A percentile compares a stretch with the other conserved stretches of the same genome.
phyloP scores from a whole-genome alignment of 1,140 invertebrate genomes.

The Watersipora subatra region DNA sequence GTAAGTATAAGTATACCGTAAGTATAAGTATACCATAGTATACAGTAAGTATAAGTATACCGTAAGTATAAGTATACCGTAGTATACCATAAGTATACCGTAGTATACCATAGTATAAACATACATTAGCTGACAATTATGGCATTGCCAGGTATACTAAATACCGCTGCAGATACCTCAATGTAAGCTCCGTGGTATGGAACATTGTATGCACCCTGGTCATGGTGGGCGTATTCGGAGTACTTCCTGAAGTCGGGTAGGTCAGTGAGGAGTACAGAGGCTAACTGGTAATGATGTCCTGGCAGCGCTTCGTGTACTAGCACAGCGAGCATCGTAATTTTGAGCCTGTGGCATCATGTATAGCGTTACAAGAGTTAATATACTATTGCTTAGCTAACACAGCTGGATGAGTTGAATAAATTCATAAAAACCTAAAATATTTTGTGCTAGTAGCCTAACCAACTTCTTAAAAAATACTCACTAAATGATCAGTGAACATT shows the following conservation, averaged over 20 bases:
- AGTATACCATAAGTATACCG: background rate
- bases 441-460: background rate
- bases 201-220: conserved; percentile 33
- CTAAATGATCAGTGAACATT: background rate
- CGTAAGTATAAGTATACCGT: background rate
- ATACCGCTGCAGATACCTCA: conserved; percentile 22
- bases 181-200: conserved; percentile 36
- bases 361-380: too few relatives aligned
- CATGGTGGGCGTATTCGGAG: conserved; percentile 20
- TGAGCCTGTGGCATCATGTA: too few relatives aligned
- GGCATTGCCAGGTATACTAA: background rate
- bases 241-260: conserved; percentile 26
- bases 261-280: conserved; percentile 12
- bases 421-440: too few relatives aligned
- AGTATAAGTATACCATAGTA: conserved; percentile 5
- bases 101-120: background rate
- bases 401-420: too few relatives aligned
- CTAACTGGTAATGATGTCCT: conserved; percentile 35
- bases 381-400: too few relatives aligned
- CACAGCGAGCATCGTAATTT: conserved; percentile 32
- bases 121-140: background rate
- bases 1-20: background rate
- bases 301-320: conserved; percentile 38
- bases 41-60: background rate
- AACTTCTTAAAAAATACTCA: background rate